Base-by-base conservation (phyloP, 2,113 vertebrate genomes). In the Candoia aspera region DNA sequence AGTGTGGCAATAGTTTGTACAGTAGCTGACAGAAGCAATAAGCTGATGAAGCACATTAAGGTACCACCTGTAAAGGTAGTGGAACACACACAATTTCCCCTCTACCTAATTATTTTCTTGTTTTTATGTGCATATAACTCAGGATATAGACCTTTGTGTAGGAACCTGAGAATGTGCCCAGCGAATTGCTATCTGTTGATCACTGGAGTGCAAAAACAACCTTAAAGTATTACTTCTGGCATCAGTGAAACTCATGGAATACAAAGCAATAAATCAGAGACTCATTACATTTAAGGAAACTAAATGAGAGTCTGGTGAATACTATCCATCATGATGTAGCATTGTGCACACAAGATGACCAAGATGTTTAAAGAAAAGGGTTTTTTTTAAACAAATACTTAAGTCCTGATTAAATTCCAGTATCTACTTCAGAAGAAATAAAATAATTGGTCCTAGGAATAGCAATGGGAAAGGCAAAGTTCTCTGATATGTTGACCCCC, bases 191-290 rank as follows among this genome's bases (percentile, higher is more conserved):
- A 29, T 91, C 53, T 86, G 59, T 88, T 93, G 29, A 83, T 33
- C 91, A 68, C 21, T 83, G 92, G 93, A 92, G 93, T 93, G 11
- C 8, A 57, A 92, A 88, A 92, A 88, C 59, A 94, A 59, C 0
- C 53, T 19, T 92, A n/a, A 91, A 92, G 10, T 87, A 13, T 90
- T 94, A 58, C 84, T 3, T 55, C 94, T 94, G 90, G 33, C 58
- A 87, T 91, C 73, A 53, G 21, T 1, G 49, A 79, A 93, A 94
- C 5, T 88, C 64, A 94, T 64, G 58, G 84, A 62, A 86, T 12
- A 21, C 0, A 8, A 83, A 84, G 85, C 53, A 87, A 88, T 93
- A 90, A 90, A 90, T 93, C 89, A 93, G 89, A 54, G 29, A 29
- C 55, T 83, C 62, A 59, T 90, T 90, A 84, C 54, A 87, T 90